These are phyloP conservation scores for Sphaerophoria taeniata DNA, from an alignment of 2,888 invertebrate species.

Conservation along the genomic window DNA sequence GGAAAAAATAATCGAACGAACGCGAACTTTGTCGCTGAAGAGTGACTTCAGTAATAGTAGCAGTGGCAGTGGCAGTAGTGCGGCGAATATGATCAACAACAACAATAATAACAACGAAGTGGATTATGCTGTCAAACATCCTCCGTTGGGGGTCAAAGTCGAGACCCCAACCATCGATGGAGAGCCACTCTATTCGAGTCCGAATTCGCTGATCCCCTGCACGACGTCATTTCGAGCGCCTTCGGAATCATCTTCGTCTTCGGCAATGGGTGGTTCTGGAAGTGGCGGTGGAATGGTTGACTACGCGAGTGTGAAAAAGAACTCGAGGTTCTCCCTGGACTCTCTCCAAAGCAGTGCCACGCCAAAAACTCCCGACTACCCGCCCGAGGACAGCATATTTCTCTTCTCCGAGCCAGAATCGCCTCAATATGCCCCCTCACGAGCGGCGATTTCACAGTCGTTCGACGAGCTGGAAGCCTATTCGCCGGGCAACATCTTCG, in stretches of 20 bases:
- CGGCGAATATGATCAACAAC: slow-evolving; percentile 61
- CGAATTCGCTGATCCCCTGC: slow-evolving; percentile 66
- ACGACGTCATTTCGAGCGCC: slow-evolving; percentile 79
- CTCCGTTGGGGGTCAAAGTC: slow-evolving; percentile 77
- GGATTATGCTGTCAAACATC: slow-evolving; percentile 48
- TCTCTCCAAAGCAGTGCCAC: slow-evolving; percentile 82
- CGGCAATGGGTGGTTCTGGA: slow-evolving; percentile 77
- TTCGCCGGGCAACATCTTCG: slow-evolving; percentile 78
- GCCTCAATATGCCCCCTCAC: slow-evolving; percentile 72
- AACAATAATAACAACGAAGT: slow-evolving; percentile 73
- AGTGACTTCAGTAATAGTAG: slow-evolving; percentile 78
- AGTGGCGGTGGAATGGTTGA: slow-evolving; percentile 75
- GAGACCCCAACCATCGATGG: slow-evolving; percentile 80
- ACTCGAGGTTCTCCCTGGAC: slow-evolving; percentile 81
- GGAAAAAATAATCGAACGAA: slow-evolving; percentile 75
- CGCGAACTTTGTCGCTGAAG: slow-evolving; percentile 79
- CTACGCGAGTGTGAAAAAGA: slow-evolving; percentile 80
- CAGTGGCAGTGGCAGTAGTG: slow-evolving; percentile 56
- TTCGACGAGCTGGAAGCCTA: slow-evolving; percentile 75
- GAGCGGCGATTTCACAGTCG: slow-evolving; percentile 57
- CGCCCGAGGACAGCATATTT: slow-evolving; percentile 81
- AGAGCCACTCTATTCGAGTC: slow-evolving; percentile 80
- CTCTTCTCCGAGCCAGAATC: slow-evolving; percentile 81
- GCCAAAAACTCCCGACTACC: slow-evolving; percentile 81
- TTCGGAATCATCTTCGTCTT: slow-evolving; percentile 80